Conservation (phyloP, 1,140 invertebrate genomes). For the Chymomyza costata region DNA sequence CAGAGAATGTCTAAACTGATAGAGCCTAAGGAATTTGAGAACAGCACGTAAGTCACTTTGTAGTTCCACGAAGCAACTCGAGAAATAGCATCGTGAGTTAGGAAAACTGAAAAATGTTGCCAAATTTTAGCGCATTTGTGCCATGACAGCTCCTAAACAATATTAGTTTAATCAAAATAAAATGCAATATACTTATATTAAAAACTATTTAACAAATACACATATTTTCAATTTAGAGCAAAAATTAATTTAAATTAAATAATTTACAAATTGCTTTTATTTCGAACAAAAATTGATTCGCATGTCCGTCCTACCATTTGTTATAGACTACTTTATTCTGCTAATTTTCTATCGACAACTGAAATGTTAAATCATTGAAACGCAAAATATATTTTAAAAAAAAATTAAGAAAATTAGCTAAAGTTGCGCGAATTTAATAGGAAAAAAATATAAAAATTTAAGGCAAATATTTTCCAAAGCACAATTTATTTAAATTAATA, state of each 20-base stretch:
- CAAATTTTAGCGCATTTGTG: slow-evolving; percentile 28
- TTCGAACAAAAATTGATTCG: slow-evolving; percentile 49
- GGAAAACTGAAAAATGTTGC: no score
- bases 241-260: no score
- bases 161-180: slow-evolving; percentile 39
- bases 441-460: slow-evolving; percentile 24
- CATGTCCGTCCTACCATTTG: slow-evolving; percentile 63
- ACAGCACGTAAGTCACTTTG: no score
- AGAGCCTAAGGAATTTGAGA: no score
- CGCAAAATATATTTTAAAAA: background rate
- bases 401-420: slow-evolving; percentile 31
- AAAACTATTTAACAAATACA: no score
- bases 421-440: slow-evolving; percentile 58
- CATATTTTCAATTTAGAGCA: no score
- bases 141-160: slow-evolving; percentile 23
- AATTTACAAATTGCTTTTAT: no score
- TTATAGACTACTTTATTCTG: slow-evolving; percentile 37
- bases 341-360: slow-evolving; percentile 17
- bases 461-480: slow-evolving; percentile 32
- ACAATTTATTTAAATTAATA: slow-evolving; percentile 31
- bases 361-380: slow-evolving; percentile 25
- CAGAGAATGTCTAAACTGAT: no score
- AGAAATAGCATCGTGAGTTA: no score
- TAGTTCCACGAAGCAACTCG: no score
- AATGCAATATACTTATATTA: no score